These are phyloP conservation scores for Planiliza haematocheilus DNA, from an alignment of 2,113 vertebrate genomes.

Conservation along the genomic window DNA sequence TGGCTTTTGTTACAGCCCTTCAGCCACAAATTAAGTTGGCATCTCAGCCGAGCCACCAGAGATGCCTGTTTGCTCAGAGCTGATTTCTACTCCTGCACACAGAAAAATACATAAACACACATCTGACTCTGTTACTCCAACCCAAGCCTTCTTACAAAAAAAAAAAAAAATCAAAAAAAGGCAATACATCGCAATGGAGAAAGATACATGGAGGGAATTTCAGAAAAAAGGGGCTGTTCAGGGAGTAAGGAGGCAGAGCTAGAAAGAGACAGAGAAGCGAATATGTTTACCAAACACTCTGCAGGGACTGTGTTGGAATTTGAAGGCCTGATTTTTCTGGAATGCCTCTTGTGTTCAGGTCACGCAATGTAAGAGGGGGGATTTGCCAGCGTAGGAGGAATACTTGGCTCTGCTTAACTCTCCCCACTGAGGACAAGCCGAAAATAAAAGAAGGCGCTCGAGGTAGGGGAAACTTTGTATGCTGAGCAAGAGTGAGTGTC, in stretches of 20 bases:
- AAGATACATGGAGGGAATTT: constrained; percentile 26
- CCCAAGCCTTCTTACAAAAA: constrained; percentile 31
- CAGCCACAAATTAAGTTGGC: constrained; percentile 73
- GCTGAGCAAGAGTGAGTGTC: constrained; percentile 33
- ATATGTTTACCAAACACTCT: constrained; percentile 76
- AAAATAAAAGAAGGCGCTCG: constrained; percentile 35
- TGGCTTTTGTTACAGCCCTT: constrained; percentile 73
- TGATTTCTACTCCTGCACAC: constrained; percentile 25
- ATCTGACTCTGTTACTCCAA: constrained; percentile 44
- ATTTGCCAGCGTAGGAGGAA: constrained; percentile 64
- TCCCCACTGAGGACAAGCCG: constrained; percentile 33
- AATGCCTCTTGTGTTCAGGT: constrained; percentile 72
- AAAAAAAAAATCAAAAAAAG: constrained; percentile 23
- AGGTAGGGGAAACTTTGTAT: constrained; percentile 37
- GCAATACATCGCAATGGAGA: constrained; percentile 36
- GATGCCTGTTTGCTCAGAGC: constrained; percentile 41
- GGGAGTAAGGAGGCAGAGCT: constrained; percentile 28
- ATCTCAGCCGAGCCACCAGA: constrained; percentile 48
- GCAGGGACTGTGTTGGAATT: constrained; percentile 72
- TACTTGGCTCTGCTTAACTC: constrained; percentile 54
- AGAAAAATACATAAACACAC: constrained; percentile 29
- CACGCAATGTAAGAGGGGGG: constrained; percentile 68
- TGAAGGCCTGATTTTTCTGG: constrained; percentile 66
- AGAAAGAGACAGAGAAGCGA: constrained; percentile 40
- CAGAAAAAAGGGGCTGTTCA: constrained; percentile 9